Evolutionary conservation across 2,113 vertebrate species (phyloP).

Genomic region (Microcebus ravelobensis): DNA sequence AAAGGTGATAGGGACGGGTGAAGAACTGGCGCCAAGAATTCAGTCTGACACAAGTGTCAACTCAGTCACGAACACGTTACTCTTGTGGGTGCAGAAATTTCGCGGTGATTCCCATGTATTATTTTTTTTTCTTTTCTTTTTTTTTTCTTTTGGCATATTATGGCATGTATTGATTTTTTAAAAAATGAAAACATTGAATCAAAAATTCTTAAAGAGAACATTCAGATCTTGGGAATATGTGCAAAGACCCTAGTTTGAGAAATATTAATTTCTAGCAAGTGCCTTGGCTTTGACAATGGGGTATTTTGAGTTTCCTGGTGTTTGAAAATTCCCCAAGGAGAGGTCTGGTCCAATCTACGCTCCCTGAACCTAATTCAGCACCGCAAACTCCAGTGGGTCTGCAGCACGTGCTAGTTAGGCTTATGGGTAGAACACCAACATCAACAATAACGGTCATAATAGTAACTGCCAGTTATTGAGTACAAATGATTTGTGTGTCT

Average conservation of each 20-base stretch:
- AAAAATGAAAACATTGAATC: not conserved
- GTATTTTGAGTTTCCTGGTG: not conserved
- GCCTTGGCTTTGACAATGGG: not conserved
- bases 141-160: too few species aligned
- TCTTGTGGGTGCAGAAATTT: not conserved
- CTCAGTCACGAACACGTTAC: not conserved
- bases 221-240: not conserved
- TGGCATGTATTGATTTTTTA: not conserved
- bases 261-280: not conserved
- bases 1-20: rapidly evolving
- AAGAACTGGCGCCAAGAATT: not conserved
- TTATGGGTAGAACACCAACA: not conserved
- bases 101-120: not conserved
- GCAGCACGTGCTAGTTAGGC: too few species aligned
- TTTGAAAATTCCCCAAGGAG: not conserved
- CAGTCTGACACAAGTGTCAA: not conserved
- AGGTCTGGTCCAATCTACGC: not conserved
- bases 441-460: rapidly evolving
- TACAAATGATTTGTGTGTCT: not conserved
- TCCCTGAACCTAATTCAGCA: not conserved
- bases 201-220: not conserved
- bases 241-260: not conserved
- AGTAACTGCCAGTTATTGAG: not conserved
- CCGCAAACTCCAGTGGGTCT: not conserved
- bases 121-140: too few species aligned